Base-by-base conservation (phyloP, 2,797 vertebrate species). In the Hozukius guyotensis region DNA sequence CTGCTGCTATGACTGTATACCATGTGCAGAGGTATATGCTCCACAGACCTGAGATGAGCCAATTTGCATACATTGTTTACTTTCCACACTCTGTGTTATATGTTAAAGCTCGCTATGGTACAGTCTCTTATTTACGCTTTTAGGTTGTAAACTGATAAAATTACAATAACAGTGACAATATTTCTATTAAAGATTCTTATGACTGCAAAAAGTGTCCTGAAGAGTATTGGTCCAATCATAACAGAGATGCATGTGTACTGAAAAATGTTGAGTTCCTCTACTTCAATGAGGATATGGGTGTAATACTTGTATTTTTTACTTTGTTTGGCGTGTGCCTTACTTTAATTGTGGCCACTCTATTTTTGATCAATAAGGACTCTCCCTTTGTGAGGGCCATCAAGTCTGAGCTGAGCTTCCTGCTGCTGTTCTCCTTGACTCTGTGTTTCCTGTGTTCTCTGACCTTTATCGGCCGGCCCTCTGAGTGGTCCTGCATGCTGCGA, bases 161-260 rank as follows among this genome's bases (percentile, higher is more conserved):
- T 64, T 12, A 12, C 24, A 85, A 77, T 86, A 55, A 80, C 49
- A 22, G 2, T 49, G 6, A 85, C 27, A 20, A 31, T 82, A 16
- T 88, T 91, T 93, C 72, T 73, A 82, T 95, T 95, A 36, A 93
- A 96, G 95, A 96, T 94, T 93, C 94, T 86, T 90, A 85, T 91
- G 90, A 91, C 87, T 96, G 95, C 85, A 89, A 76, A 86, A 93
- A 32, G 31, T 96, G 95, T 89, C 92, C 31, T 9, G 31, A 32
- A 32, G 8, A 32, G 31, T 9, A 9, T 32, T 32, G 31, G 8
- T 32, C 8, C 31, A 32, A 32, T 91, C 81, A 87, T 68, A 86
- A 91, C 61, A 93, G 90, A 93, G 88, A 94, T 83, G 78, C 85
- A 60, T 96, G 95, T 85, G 20, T 94, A 14, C 68, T 87, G 29